These are phyloP conservation scores for Eumeta japonica DNA, from an alignment of 1,140 invertebrate species.

Conservation along the genomic window DNA sequence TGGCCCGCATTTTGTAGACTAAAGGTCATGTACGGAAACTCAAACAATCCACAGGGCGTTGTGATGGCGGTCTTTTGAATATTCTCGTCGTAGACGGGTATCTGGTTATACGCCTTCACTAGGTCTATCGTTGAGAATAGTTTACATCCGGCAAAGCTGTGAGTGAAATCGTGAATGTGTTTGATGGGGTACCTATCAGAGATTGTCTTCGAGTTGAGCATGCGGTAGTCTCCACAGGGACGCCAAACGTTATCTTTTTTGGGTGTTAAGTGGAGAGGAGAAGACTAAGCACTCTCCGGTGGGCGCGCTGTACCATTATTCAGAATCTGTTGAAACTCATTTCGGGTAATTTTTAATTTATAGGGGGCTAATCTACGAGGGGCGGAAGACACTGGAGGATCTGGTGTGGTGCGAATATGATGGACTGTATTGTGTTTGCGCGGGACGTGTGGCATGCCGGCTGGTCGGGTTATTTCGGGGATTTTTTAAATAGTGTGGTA, in stretches of 20 bases:
- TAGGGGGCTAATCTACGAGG: conserved; percentile 3
- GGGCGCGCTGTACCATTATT: conserved; percentile 17
- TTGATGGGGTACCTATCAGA: no score
- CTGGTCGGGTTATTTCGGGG: conserved; percentile 18
- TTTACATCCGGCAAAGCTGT: no score
- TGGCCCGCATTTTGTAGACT: no score
- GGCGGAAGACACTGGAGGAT: conserved; percentile 24
- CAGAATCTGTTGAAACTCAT: conserved; percentile 2
- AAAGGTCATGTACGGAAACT: conserved; percentile 27
- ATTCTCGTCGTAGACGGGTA: conserved; percentile 24
- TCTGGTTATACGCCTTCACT: no score
- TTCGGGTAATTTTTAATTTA: conserved; percentile 2
- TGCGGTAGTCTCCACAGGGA: no score
- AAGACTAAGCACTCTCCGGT: conserved; percentile 33
- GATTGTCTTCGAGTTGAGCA: conserved; percentile 42
- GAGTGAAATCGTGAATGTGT: no score
- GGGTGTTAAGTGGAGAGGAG: conserved; percentile 36
- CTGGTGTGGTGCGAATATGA: conserved; percentile 26
- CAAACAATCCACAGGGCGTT: conserved; percentile 26
- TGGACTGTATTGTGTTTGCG: conserved; percentile 20
- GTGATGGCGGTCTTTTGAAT: conserved; percentile 37
- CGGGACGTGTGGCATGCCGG: conserved; percentile 8
- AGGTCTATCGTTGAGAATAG: no score
- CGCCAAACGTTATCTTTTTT: conserved; percentile 41
- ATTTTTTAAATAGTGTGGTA: conserved; percentile 12